A percentile compares a stretch with the other conserved stretches of the same genome.
Conservation (phyloP, 2,888 invertebrate species). For the Vannuccia rotundouncinata region DNA sequence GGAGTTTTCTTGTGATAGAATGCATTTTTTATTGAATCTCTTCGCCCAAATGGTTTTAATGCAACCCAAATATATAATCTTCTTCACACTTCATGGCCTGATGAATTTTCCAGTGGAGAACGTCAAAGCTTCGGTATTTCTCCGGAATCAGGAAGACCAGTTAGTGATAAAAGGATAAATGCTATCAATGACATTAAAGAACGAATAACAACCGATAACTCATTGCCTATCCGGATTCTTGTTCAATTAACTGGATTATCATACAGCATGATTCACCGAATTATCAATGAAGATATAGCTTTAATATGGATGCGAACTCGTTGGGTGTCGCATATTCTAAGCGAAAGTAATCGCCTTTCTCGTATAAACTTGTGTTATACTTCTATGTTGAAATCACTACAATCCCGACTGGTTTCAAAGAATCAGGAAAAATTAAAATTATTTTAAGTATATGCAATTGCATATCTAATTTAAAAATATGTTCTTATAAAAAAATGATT, state of each 20-base stretch:
- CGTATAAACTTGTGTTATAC: background rate
- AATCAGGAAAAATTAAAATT: too few relatives aligned
- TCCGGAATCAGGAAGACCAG: background rate
- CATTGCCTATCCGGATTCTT: background rate
- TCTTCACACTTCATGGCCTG: background rate
- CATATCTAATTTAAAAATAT: too few relatives aligned
- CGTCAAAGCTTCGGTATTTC: background rate
- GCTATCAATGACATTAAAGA: background rate
- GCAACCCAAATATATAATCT: background rate
- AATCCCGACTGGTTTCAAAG: background rate
- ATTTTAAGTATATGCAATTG: too few relatives aligned
- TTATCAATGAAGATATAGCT: background rate
- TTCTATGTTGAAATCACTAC: background rate
- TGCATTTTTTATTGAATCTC: background rate
- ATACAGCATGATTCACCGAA: background rate
- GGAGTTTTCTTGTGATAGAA: background rate
- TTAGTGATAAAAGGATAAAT: background rate
- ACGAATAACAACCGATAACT: background rate
- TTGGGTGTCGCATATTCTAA: background rate
- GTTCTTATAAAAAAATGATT: too few relatives aligned
- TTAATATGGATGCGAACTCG: background rate
- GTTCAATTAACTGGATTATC: background rate
- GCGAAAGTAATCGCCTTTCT: background rate
- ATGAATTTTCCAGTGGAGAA: background rate
- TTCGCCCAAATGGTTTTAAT: background rate